Base-by-base conservation (phyloP, 1,140 invertebrate genomes). In the Pseudomyrmex cubaensis region DNA sequence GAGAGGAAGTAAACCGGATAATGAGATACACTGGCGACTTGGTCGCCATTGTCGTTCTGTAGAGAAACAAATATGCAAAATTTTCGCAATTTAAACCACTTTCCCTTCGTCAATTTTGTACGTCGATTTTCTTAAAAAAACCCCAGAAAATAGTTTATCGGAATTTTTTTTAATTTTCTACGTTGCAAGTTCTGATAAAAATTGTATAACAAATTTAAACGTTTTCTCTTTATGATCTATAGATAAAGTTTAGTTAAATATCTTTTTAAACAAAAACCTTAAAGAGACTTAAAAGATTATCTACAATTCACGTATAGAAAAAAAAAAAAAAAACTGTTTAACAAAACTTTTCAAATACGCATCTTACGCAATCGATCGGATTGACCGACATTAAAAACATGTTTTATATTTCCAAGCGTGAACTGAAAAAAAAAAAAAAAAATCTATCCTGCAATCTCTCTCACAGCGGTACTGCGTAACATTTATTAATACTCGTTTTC, bases 1-100 rank as follows among this genome's bases (percentile, higher is more conserved):
- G 10, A 5, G 13, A 69, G 64, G 0, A 67, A 67, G 25, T 69
- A 25, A 78, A 70, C 15, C 64, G 20, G 56, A 80, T 70, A 57
- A 72, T 70, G 7, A 78, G 50, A 57, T 35, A 59, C 17, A 78
- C 12, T 78, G 7, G 15, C 15, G 9, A 35, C 1, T 69, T 48
- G 2, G 17, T 67, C 35, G 15, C 35, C 75, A 17, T 78, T 2
- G 1, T 46, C 35, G 1, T 48, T 25, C 13, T 35, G 5, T 35
- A 35, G 9, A 25, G 0, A 2, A 20, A 50, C 10, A 3, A 57
- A 57, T 8, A 2, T 13, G 15, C n/a, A 12, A 1, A 69, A 69
- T 12, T 48, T 46, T 35, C 35, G 5, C 35, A 35, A 5, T 35
- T 35, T 7, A 22, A 22, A 22, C 22, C 0, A 35, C 2, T 75